A percentile compares a stretch with the other conserved stretches of the same genome.
Evolutionary conservation across 2,113 vertebrate species (phyloP).

Genomic region (Scolopax mira): DNA sequence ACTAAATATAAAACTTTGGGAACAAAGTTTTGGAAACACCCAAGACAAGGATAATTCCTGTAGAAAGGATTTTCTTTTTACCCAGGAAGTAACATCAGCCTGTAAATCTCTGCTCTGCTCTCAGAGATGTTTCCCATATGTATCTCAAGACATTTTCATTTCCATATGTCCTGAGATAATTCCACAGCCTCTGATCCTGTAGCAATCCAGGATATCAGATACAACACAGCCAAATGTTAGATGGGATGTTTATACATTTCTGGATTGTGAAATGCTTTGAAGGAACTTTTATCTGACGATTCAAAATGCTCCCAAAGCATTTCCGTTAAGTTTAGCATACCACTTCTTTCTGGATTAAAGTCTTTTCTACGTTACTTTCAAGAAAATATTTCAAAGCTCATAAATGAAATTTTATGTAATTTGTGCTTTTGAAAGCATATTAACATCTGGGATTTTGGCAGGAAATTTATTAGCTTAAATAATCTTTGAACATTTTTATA

Average conservation of each 20-base stretch:
- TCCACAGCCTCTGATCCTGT: conserved; percentile 20
- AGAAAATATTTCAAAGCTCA: background rate
- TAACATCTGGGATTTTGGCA: background rate
- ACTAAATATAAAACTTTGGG: background rate
- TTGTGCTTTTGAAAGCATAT: background rate
- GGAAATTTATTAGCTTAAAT: background rate
- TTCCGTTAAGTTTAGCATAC: background rate
- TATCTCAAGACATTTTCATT: conserved; percentile 1
- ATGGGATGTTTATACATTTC: background rate
- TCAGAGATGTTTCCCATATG: conserved; percentile 32
- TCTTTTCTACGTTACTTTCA: background rate
- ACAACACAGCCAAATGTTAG: background rate
- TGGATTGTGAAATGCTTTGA: background rate
- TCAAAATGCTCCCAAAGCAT: background rate
- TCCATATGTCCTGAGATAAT: conserved; percentile 10
- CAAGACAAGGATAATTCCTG: background rate
- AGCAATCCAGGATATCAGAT: background rate
- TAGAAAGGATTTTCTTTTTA: background rate
- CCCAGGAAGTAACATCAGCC: background rate
- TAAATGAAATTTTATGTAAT: background rate
- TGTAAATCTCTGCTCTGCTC: background rate
- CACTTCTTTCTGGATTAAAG: background rate
- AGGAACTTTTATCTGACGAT: background rate
- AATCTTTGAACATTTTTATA: background rate
- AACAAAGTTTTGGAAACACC: background rate